A percentile compares a stretch with the other conserved stretches of the same genome.
phyloP scores from a whole-genome alignment of 2,888 invertebrate species.

The Pocota personata region DNA sequence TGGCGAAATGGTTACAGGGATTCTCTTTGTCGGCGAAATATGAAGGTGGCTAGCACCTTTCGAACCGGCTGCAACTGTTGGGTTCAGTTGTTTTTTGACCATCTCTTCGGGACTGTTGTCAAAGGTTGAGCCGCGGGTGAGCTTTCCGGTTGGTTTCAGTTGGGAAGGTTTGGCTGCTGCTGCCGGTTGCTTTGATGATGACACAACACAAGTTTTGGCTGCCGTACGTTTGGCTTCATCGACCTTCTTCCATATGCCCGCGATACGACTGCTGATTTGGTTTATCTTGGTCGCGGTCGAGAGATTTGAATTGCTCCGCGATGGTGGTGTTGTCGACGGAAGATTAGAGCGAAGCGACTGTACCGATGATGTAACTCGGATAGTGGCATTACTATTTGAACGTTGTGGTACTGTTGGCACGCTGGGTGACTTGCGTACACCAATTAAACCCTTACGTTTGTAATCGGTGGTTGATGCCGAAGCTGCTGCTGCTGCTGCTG shows the following conservation, averaged over 20 bases:
- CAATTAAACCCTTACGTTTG: constrained; percentile 68
- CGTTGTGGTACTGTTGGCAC: constrained; percentile 78
- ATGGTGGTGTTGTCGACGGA: constrained; percentile 81
- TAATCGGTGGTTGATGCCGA: constrained; percentile 76
- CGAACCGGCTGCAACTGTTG: constrained; percentile 20
- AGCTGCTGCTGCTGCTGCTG: constrained; percentile 74
- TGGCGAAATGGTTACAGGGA: constrained; percentile 56
- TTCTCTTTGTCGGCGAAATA: constrained; percentile 62
- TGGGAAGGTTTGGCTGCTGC: constrained; percentile 28
- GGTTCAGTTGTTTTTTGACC: constrained; percentile 22
- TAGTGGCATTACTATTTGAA: constrained; percentile 81
- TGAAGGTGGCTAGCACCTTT: constrained; percentile 45
- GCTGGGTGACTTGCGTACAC: constrained; percentile 73
- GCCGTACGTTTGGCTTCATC: constrained; percentile 78
- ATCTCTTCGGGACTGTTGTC: constrained; percentile 78
- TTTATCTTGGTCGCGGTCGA: constrained; percentile 78
- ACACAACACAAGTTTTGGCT: constrained; percentile 10
- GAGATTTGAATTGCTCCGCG: constrained; percentile 81
- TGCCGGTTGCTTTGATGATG: constrained; percentile 21
- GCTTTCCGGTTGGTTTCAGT: constrained; percentile 55
- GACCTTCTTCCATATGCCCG: constrained; percentile 81
- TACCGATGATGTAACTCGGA: constrained; percentile 78
- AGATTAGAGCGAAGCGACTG: constrained; percentile 76
- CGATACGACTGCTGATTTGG: constrained; percentile 81
- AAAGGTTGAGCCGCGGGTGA: constrained; percentile 82